These are phyloP conservation scores for Pollenia angustigena DNA, from an alignment of 2,888 invertebrate species.

Conservation along the genomic window DNA sequence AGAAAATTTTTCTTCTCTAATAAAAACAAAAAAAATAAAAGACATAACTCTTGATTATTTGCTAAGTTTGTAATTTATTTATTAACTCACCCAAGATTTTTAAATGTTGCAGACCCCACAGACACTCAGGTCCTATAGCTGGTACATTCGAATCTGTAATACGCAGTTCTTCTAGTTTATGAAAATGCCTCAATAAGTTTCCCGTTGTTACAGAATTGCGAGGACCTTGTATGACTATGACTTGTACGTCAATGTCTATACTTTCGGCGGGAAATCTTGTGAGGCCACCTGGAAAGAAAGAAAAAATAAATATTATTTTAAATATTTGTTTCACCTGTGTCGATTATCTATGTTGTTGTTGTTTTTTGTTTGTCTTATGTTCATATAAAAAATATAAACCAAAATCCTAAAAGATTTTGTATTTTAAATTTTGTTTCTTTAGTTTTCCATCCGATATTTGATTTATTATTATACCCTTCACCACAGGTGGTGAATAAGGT, in stretches of 20 bases:
- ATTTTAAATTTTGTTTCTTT: too few relatives aligned
- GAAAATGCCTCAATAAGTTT: constrained; percentile 87
- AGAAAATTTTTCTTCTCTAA: not conserved
- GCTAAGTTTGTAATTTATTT: not conserved
- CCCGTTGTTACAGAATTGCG: constrained; percentile 89
- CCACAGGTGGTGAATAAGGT: too few relatives aligned
- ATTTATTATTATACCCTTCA: too few relatives aligned
- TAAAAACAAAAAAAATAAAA: not conserved
- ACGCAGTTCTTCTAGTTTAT: constrained; percentile 88
- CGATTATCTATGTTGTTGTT: too few relatives aligned
- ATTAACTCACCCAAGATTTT: constrained; percentile 83
- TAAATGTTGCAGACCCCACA: constrained; percentile 90
- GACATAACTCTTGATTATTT: not conserved
- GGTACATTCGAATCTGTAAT: constrained; percentile 90
- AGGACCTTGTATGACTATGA: constrained; percentile 89
- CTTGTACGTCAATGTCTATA: constrained; percentile 87
- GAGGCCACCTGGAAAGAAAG: constrained; percentile 86
- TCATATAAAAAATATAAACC: too few relatives aligned
- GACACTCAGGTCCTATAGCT: constrained; percentile 91
- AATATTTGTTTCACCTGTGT: too few relatives aligned
- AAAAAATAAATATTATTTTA: constrained; percentile 51
- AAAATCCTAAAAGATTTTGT: too few relatives aligned
- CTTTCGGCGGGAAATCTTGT: constrained; percentile 87
- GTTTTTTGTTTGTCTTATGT: too few relatives aligned
- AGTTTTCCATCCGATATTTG: too few relatives aligned